Evolutionary conservation across 2,797 vertebrate species (phyloP).

Genomic region (Lepus oiostolus): DNA sequence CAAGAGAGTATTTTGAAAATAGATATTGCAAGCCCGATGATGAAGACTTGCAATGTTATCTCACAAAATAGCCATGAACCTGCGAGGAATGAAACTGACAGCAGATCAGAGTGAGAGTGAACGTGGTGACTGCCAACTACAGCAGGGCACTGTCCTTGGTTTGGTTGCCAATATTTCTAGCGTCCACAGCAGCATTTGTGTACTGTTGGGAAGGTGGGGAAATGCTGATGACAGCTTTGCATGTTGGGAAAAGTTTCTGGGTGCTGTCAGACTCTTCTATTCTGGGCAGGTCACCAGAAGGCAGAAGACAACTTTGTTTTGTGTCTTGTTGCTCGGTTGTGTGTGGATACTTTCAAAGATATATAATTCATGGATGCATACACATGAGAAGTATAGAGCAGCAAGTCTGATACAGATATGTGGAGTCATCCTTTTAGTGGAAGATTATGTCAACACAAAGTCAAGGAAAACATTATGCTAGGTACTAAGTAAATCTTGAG

Average conservation of each 20-base stretch:
- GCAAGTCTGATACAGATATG: background rate
- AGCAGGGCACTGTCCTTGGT: conserved; percentile 56
- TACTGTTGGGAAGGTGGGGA: conserved; percentile 13
- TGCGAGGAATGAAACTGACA: conserved; percentile 13
- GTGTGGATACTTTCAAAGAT: conserved; percentile 37
- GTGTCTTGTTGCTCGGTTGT: background rate
- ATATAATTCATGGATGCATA: background rate
- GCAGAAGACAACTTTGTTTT: conserved; percentile 63
- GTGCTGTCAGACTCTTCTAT: conserved; percentile 24
- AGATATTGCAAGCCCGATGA: background rate
- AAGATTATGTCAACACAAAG: background rate
- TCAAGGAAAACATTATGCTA: background rate
- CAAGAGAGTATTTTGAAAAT: conserved; percentile 57
- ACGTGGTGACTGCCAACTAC: conserved; percentile 18
- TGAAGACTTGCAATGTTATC: background rate
- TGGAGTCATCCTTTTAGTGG: conserved; percentile 23
- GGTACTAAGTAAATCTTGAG: background rate
- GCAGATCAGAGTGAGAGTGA: conserved; percentile 57
- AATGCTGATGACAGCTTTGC: background rate
- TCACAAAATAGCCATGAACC: background rate
- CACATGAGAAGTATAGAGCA: background rate
- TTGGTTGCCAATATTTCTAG: background rate
- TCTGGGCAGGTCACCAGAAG: background rate
- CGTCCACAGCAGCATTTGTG: background rate
- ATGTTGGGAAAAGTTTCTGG: conserved; percentile 53